Evolutionary conservation across 37 sponge, comb jelly and placozoan species (phyloP).

Genomic region (Haliclona indistincta): DNA sequence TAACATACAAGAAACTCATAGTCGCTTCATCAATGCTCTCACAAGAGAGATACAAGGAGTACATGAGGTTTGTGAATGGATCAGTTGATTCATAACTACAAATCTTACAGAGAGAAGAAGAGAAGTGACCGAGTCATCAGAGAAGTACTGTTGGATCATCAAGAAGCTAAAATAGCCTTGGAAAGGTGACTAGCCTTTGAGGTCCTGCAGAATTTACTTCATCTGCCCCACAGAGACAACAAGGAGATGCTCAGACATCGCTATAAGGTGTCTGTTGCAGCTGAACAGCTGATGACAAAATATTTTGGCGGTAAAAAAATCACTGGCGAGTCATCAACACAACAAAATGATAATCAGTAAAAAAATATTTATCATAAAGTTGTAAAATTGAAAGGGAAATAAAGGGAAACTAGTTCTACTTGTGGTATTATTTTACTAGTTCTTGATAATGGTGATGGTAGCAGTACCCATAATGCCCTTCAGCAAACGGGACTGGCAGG

Average conservation of each 20-base stretch:
- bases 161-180: constrained; percentile 10
- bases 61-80: constrained; percentile 12
- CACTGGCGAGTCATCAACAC: no score
- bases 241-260: constrained; percentile 41
- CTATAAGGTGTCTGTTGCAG: constrained; percentile 47
- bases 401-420: no score
- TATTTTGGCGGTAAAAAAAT: no score
- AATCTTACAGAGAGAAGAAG: constrained; percentile 33
- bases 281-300: constrained; percentile 48
- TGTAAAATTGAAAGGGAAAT: no score
- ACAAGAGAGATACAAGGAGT: constrained; percentile 11
- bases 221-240: constrained; percentile 23
- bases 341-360: no score
- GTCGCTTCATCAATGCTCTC: not conserved
- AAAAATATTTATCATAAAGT: no score
- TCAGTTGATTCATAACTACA: no score
- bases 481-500: constrained; percentile 17
- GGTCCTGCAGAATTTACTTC: not conserved
- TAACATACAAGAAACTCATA: constrained; percentile 28
- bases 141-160: constrained; percentile 15
- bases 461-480: constrained; percentile 42
- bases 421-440: no score
- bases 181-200: constrained; percentile 38
- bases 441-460: not conserved
- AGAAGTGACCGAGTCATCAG: constrained; percentile 13